Percentiles rank a stretch among this genome's conserved stretches.
phyloP scores from a whole-genome alignment of 2,113 vertebrate species.

The Dendropsophus ebraccatus region DNA sequence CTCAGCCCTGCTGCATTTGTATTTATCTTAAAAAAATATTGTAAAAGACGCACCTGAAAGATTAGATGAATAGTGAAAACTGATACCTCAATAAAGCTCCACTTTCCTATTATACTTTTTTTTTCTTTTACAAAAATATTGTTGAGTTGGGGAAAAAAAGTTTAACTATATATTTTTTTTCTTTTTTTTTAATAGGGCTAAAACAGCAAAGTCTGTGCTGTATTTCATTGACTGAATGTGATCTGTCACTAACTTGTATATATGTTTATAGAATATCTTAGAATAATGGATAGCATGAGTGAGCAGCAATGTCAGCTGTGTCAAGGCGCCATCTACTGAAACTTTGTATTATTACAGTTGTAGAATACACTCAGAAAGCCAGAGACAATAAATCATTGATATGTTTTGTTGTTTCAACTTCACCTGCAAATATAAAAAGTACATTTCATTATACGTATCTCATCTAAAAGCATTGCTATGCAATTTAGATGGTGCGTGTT shows the following conservation, averaged over 20 bases:
- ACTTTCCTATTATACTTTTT: not conserved
- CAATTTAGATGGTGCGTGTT: constrained; percentile 24
- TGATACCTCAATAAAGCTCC: not conserved
- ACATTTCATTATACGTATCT: constrained; percentile 37
- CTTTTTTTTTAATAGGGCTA: not conserved
- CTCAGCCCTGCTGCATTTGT: not conserved
- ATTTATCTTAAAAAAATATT: not conserved
- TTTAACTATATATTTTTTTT: not conserved
- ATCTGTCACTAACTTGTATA: constrained; percentile 10
- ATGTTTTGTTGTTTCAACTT: constrained; percentile 36
- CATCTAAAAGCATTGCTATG: constrained; percentile 36
- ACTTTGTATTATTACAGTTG: constrained; percentile 10
- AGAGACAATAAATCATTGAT: constrained; percentile 40
- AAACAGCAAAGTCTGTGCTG: not conserved
- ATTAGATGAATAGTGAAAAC: not conserved
- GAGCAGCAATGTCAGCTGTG: constrained; percentile 30
- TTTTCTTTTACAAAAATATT: not conserved
- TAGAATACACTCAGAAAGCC: not conserved
- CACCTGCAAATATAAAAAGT: constrained; percentile 44
- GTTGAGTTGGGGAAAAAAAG: not conserved
- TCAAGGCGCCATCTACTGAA: constrained; percentile 56
- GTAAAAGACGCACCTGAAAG: not conserved
- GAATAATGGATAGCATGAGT: constrained; percentile 1
- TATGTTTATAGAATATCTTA: constrained; percentile 34
- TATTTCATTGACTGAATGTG: constrained; percentile 9